Evolutionary conservation across 2,797 vertebrate genomes (phyloP).

Genomic region (Cyprinodon diabolis): DNA sequence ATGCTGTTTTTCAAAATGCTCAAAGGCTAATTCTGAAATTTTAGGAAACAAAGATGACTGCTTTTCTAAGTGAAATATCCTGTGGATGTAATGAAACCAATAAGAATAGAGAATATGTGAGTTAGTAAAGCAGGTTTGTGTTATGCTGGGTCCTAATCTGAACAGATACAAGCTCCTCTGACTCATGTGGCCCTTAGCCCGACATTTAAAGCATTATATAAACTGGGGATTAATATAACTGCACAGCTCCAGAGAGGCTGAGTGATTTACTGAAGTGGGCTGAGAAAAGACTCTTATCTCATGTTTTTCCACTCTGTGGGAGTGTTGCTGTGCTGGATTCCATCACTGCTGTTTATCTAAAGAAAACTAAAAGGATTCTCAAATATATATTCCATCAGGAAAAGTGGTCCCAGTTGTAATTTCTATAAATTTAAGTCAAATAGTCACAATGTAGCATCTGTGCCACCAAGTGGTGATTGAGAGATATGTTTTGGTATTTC

Average conservation of each 20-base stretch:
- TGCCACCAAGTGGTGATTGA: conserved; percentile 52
- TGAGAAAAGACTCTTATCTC: conserved; percentile 56
- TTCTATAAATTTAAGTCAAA: neutral
- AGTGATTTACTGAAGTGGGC: conserved; percentile 64
- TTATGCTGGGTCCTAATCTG: conserved; percentile 38
- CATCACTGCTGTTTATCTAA: conserved; percentile 35
- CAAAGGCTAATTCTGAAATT: conserved; percentile 10
- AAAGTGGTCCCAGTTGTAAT: neutral
- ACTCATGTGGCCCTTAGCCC: conserved; percentile 63
- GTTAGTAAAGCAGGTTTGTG: conserved; percentile 13
- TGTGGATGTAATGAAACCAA: neutral
- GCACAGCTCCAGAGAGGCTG: conserved; percentile 46
- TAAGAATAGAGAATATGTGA: conserved; percentile 1
- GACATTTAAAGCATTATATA: conserved; percentile 76
- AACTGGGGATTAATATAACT: conserved; percentile 73
- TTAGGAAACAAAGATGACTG: conserved; percentile 11
- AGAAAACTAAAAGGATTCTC: conserved; percentile 8
- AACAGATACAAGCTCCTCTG: conserved; percentile 59
- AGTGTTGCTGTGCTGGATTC: conserved; percentile 42
- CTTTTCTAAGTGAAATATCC: neutral
- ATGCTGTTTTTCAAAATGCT: conserved; percentile 29
- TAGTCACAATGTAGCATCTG: conserved; percentile 15
- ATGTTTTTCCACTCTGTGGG: conserved; percentile 46
- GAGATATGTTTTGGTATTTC: neutral
- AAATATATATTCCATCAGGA: conserved; percentile 7